These are phyloP conservation scores for Helicorthomorpha holstii DNA, from an alignment of 1,140 invertebrate species.

Conservation along the genomic window DNA sequence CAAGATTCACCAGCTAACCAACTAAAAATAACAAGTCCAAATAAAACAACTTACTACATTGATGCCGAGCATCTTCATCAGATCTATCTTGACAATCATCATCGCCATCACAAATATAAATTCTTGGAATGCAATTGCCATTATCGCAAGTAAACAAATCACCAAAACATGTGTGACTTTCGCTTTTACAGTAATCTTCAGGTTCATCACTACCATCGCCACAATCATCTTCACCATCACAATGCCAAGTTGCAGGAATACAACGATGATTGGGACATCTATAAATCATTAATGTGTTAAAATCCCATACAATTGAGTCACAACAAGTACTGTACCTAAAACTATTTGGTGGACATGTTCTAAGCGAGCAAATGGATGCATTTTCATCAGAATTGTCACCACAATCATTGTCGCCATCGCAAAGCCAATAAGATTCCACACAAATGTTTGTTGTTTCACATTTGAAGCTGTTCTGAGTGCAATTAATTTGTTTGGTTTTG, in stretches of 20 bases:
- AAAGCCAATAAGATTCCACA: slow-evolving; percentile 86
- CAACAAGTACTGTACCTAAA: slow-evolving; percentile 35
- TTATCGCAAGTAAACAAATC: slow-evolving; percentile 92
- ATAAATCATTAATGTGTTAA: slow-evolving; percentile 1
- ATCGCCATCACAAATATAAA: slow-evolving; percentile 94
- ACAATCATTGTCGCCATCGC: slow-evolving; percentile 87
- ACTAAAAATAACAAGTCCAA: neutral
- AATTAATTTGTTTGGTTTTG: slow-evolving; percentile 62
- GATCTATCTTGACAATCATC: slow-evolving; percentile 87
- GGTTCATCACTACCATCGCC: slow-evolving; percentile 77
- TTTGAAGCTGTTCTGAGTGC: slow-evolving; percentile 68
- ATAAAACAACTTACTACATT: slow-evolving; percentile 53
- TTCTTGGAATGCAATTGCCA: slow-evolving; percentile 87
- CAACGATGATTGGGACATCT: slow-evolving; percentile 28
- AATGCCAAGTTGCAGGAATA: slow-evolving; percentile 75
- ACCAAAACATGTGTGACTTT: slow-evolving; percentile 86
- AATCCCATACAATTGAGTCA: neutral
- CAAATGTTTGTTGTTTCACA: slow-evolving; percentile 88
- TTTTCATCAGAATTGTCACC: slow-evolving; percentile 92
- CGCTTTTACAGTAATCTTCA: slow-evolving; percentile 70
- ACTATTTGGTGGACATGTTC: slow-evolving; percentile 77
- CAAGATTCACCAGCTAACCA: neutral
- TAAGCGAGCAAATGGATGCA: slow-evolving; percentile 64
- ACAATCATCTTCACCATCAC: slow-evolving; percentile 78
- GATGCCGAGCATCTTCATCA: slow-evolving; percentile 76